A percentile compares a stretch with the other conserved stretches of the same genome.
These are phyloP conservation scores for Cinclus mexicanus DNA, from an alignment of 2,113 vertebrate species.

Conservation along the genomic window DNA sequence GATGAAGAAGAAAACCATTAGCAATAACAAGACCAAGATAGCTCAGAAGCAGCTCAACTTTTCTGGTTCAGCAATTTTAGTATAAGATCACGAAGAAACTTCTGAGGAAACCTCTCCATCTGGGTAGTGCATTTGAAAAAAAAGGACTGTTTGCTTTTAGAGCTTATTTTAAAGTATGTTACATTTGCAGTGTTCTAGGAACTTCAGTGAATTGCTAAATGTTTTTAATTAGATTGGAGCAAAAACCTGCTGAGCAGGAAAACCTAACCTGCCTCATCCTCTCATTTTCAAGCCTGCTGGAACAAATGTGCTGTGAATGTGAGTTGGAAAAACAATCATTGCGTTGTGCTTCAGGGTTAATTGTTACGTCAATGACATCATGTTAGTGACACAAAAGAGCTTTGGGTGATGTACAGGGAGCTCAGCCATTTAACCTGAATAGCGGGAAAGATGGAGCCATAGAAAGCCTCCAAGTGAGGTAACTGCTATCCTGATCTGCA, in stretches of 20 bases:
- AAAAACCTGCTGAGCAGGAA: conserved; percentile 5
- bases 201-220: background rate
- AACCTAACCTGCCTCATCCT: background rate
- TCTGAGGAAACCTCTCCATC: background rate
- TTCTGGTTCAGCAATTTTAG: background rate
- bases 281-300: conserved; percentile 9
- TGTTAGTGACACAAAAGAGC: background rate
- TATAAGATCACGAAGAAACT: background rate
- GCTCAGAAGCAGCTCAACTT: background rate
- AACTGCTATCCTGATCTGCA: background rate
- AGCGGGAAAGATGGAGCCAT: background rate
- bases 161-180: background rate
- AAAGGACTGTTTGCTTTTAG: background rate
- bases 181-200: background rate
- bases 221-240: conserved; percentile 18
- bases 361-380: background rate
- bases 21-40: background rate
- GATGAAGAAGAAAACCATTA: background rate
- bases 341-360: background rate
- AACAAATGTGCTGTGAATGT: background rate
- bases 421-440: background rate
- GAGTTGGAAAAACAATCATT: background rate
- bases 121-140: background rate
- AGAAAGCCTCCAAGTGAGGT: background rate
- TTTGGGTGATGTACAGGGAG: background rate